Percentiles rank a stretch among this genome's conserved stretches.
These are phyloP conservation scores for Epiblema foenella DNA, from an alignment of 2,888 invertebrate species.

Conservation along the genomic window DNA sequence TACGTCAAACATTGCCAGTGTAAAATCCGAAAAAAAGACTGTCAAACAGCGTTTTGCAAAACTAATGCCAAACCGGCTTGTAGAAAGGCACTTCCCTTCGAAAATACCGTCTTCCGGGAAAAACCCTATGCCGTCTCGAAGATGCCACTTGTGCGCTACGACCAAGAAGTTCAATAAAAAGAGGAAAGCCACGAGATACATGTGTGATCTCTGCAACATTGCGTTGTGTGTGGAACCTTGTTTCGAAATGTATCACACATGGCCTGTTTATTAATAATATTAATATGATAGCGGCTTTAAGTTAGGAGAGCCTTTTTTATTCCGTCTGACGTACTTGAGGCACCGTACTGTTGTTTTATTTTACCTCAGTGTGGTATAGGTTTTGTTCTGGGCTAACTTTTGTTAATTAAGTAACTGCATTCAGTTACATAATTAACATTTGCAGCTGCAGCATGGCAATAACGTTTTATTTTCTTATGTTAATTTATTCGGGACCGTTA, in stretches of 20 bases:
- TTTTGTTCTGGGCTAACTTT: too few species aligned
- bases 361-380: too few species aligned
- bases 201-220: constrained; percentile 13
- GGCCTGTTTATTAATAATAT: constrained; percentile 23
- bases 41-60: not conserved
- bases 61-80: constrained; percentile 9
- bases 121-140: constrained; percentile 14
- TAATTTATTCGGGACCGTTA: too few species aligned
- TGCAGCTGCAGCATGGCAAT: too few species aligned
- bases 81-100: constrained; percentile 25
- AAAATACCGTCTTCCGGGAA: constrained; percentile 13
- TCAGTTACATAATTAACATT: too few species aligned
- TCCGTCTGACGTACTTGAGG: not conserved
- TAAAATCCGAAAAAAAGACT: not conserved
- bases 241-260: constrained; percentile 29
- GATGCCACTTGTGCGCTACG: constrained; percentile 16
- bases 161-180: constrained; percentile 24
- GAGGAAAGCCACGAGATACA: constrained; percentile 16
- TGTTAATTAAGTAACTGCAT: too few species aligned
- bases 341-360: too few species aligned
- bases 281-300: not conserved
- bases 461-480: too few species aligned
- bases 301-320: not conserved
- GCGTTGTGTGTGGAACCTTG: constrained; percentile 31
- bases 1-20: not conserved